These are phyloP conservation scores for Nineta flava DNA, from an alignment of 2,888 invertebrate genomes.

Conservation along the genomic window DNA sequence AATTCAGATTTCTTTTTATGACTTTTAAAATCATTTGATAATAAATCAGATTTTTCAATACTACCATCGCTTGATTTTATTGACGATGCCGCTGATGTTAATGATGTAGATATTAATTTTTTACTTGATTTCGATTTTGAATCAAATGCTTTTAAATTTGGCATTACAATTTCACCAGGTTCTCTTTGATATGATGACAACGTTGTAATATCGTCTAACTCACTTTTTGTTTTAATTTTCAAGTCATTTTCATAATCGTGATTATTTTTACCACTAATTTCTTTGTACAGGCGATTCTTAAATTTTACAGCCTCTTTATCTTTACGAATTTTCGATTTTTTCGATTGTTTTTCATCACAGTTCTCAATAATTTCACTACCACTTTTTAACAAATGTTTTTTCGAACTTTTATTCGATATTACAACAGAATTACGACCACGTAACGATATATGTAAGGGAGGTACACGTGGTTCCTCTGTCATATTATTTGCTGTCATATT, in stretches of 20 bases:
- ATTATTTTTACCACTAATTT: neutral
- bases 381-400: slow-evolving; percentile 43
- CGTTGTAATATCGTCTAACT: slow-evolving; percentile 12
- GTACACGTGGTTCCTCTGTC: slow-evolving; percentile 61
- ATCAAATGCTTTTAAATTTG: slow-evolving; percentile 3
- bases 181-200: slow-evolving; percentile 13
- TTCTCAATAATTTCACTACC: slow-evolving; percentile 17
- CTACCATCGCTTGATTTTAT: slow-evolving; percentile 19
- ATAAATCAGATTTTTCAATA: slow-evolving; percentile 4
- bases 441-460: slow-evolving; percentile 75
- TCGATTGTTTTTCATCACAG: slow-evolving; percentile 17
- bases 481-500: neutral
- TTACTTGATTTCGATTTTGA: slow-evolving; percentile 19
- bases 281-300: slow-evolving; percentile 11
- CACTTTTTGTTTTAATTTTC: neutral
- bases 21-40: slow-evolving; percentile 12
- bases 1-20: slow-evolving; percentile 10
- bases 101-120: slow-evolving; percentile 6
- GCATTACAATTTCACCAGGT: slow-evolving; percentile 12
- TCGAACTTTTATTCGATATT: slow-evolving; percentile 56
- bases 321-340: slow-evolving; percentile 19
- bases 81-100: slow-evolving; percentile 22
- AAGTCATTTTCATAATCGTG: neutral
- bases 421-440: slow-evolving; percentile 74
- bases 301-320: slow-evolving; percentile 15